phyloP scores from a whole-genome alignment of 2,113 vertebrate species.

The Vidua chalybeata region DNA sequence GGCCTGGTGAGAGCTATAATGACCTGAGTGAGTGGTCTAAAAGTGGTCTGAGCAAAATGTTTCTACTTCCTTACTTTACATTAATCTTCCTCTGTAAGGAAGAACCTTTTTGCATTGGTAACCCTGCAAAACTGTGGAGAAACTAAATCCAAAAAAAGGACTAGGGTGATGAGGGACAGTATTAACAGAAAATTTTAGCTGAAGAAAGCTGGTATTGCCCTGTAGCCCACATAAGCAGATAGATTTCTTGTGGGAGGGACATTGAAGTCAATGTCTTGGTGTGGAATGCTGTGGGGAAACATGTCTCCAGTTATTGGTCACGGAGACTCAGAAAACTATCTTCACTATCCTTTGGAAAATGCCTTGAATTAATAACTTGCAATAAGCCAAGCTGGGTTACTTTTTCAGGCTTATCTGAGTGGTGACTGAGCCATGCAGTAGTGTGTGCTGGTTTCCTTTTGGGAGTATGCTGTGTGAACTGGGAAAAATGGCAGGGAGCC shows the following conservation, averaged over 20 bases:
- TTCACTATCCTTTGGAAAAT: background rate
- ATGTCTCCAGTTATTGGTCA: background rate
- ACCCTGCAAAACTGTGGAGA: background rate
- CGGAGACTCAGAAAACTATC: background rate
- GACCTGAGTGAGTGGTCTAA: background rate
- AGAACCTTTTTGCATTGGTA: background rate
- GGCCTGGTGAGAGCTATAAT: background rate
- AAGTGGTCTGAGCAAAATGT: background rate
- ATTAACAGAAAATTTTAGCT: background rate
- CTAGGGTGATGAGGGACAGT: background rate
- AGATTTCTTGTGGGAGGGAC: accelerated
- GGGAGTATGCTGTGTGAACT: background rate
- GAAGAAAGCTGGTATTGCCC: background rate
- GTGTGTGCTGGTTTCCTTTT: background rate
- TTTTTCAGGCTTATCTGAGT: background rate
- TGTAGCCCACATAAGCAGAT: background rate
- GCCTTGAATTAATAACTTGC: background rate
- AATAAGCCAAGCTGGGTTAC: background rate
- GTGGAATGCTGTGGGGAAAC: background rate
- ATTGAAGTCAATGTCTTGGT: background rate
- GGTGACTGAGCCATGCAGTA: background rate
- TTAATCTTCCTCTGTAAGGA: background rate
- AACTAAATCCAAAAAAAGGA: background rate
- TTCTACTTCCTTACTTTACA: background rate
- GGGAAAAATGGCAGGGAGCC: background rate